Evolutionary conservation across 37 sponge, comb jelly and placozoan species (phyloP), one percentile per base, ranked within the genome.

Genomic region (Crambe crambe): DNA sequence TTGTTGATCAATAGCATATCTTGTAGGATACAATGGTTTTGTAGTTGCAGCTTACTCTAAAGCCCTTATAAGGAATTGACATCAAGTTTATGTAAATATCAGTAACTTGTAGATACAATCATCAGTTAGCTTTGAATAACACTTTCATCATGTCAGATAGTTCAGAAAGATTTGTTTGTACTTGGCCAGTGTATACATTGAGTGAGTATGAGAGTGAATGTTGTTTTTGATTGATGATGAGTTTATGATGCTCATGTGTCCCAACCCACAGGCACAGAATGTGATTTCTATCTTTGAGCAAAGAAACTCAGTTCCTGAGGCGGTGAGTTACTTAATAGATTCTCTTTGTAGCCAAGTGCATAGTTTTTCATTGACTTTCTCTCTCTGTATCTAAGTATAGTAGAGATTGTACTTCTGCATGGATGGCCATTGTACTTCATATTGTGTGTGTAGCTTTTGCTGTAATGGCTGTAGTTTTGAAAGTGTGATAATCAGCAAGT

Each of bases 231-330:
- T n/a, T n/a, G n/a, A n/a, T n/a, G n/a, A n/a, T n/a, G n/a, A n/a
- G n/a, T n/a, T n/a, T n/a, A n/a, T n/a, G n/a, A n/a, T n/a, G n/a
- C n/a, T n/a, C n/a, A n/a, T n/a, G n/a, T n/a, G n/a, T n/a, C n/a
- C 31, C 15, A 22, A 22, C 31, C 8, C n/a, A 62, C 15, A 75
- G 75, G 35, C 75, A 51, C 58, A 36, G 38, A 58, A 75, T 36
- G 59, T 75, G 38, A 75, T 75, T 30, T 75, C 75, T 36, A 57
- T 58, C 59, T 75, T 75, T 75, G 75, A 75, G 38, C 59, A 75
- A 56, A 75, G 54, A 23, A 58, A 23, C n/a, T 17, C 37, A 34
- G 27, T 27, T 18, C 3, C 22, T 44, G 35, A 27, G 5, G 15
- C 75, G 35, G 75, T 58, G 32, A 75, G 75, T 58, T 36, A n/a